phyloP scores from a whole-genome alignment of 2,797 vertebrate species.

The Columba guinea region DNA sequence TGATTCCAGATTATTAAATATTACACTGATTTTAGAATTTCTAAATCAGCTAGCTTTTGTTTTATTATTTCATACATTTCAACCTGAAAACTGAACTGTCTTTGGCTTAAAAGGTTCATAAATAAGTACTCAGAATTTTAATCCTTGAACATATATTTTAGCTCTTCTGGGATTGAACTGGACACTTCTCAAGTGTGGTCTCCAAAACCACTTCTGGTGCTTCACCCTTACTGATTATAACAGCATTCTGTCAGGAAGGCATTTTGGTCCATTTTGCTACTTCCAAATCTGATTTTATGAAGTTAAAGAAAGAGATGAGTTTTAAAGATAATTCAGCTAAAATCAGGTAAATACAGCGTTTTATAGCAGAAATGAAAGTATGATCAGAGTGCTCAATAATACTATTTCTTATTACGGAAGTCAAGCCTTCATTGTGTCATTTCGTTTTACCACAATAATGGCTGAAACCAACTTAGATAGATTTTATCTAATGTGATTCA shows the following conservation, averaged over 20 bases:
- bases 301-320: neutral
- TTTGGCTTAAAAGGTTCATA: neutral
- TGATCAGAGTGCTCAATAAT: neutral
- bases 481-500: neutral
- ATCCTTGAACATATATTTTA: neutral
- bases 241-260: neutral
- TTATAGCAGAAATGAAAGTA: neutral
- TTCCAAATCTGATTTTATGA: neutral
- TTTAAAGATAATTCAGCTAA: neutral
- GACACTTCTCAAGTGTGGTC: neutral
- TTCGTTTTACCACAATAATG: neutral
- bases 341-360: neutral
- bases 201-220: neutral
- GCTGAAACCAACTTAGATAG: neutral
- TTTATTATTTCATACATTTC: neutral
- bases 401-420: neutral
- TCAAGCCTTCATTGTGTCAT: neutral
- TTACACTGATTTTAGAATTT: neutral
- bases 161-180: neutral
- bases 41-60: neutral
- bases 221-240: neutral
- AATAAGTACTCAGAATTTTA: neutral
- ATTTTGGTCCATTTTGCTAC: neutral
- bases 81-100: neutral
- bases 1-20: neutral